Base-by-base conservation (phyloP, 2,888 invertebrate species). In the Brachypterus glaber region DNA sequence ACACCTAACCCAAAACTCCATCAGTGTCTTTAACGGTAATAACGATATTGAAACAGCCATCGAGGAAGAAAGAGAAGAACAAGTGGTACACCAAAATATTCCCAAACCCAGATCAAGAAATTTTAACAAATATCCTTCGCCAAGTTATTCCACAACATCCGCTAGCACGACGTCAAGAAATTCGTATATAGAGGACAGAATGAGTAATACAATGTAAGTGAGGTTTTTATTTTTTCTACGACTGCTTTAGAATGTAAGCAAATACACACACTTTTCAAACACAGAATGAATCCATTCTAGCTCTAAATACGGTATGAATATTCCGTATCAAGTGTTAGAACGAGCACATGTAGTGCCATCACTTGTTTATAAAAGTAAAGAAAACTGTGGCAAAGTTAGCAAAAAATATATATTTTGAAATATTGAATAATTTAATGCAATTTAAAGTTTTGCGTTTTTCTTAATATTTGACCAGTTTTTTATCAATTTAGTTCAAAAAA, bases 31-130 rank as follows among this genome's bases (percentile, higher is more conserved):
- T 47, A 67, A 69, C 54, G 70, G 70, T 41, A 86, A 84, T 69
- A 76, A 74, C 63, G 83, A 71, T 71, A 68, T 85, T 53, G 80
- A 84, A 57, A 75, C 82, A 41, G 86, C 85, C 43, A 87, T 86
- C 49, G 86, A 85, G 55, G 81, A 79, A 47, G 85, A 86, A 63
- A 71, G 84, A 39, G 78, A 77, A 42, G 82, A 82, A 51, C 72
- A 75, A 47, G 77, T 79, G 53, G 47, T 53, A 31, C 66, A 62
- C 45, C 57, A 52, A 40, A 51, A 45, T 35, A 36, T 39, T 25
- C 44, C 50, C n/a, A 51, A 48, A 44, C 51, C 52, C 2, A 51
- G 48, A 39, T 46, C 49, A 25, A 45, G 50, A 35, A 45, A 55
- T 9, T 41, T 52, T 36, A 53, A 58, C 35, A 53, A 55, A 35